Evolutionary conservation across 2,888 invertebrate species (phyloP).

Genomic region (Gandaritis pyraliata): DNA sequence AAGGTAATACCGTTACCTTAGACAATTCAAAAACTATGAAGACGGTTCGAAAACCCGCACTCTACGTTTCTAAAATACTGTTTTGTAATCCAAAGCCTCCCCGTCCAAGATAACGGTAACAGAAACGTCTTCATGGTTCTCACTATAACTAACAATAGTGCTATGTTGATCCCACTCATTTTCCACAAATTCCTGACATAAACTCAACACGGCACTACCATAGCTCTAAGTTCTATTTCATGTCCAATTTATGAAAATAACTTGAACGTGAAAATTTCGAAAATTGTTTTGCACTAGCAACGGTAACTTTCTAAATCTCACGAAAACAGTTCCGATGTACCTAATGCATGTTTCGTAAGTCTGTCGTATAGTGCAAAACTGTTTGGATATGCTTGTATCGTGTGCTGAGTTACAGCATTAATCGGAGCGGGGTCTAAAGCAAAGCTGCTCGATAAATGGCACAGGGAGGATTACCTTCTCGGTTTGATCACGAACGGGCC

Average conservation of each 20-base stretch:
- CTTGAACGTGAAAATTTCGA: conserved; percentile 64
- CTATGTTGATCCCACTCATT: conserved; percentile 59
- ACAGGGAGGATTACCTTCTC: conserved; percentile 89
- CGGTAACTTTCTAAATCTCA: conserved; percentile 27
- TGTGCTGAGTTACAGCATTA: conserved; percentile 78
- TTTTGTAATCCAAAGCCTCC: conserved; percentile 1
- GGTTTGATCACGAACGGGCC: conserved; percentile 95
- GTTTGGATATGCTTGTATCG: conserved; percentile 65
- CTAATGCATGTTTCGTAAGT: conserved; percentile 32
- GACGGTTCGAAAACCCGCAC: conserved; percentile 48
- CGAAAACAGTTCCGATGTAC: not conserved
- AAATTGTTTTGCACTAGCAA: conserved; percentile 69
- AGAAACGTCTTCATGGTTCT: conserved; percentile 62
- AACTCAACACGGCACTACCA: conserved; percentile 64
- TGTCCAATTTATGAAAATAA: conserved; percentile 70
- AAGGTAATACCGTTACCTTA: conserved; percentile 82
- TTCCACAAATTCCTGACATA: conserved; percentile 38
- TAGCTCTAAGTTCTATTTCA: conserved; percentile 63
- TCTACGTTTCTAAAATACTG: conserved; percentile 3
- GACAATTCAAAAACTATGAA: conserved; percentile 71
- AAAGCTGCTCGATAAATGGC: conserved; percentile 77
- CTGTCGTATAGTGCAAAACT: conserved; percentile 60
- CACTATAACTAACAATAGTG: conserved; percentile 55
- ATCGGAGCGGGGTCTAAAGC: conserved; percentile 67
- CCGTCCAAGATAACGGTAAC: conserved; percentile 27